These are phyloP conservation scores for Antidorcas marsupialis DNA, from an alignment of 2,113 vertebrate genomes.

Conservation along the genomic window DNA sequence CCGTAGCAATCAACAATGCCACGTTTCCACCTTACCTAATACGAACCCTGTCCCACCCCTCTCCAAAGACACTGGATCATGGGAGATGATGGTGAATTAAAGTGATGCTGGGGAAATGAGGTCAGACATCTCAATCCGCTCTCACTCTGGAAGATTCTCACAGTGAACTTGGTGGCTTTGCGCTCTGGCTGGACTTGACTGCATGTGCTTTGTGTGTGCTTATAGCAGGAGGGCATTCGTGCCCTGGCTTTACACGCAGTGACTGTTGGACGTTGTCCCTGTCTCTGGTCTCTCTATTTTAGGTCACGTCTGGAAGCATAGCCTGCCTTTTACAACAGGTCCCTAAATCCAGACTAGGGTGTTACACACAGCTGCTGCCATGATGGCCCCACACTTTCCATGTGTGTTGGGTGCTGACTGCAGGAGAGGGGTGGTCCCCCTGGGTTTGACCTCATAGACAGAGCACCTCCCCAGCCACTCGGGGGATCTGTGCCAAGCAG, in stretches of 20 bases:
- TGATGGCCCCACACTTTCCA: neutral
- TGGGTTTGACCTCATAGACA: neutral
- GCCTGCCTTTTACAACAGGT: neutral
- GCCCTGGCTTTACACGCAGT: neutral
- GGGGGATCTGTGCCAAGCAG: neutral
- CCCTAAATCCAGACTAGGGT: neutral
- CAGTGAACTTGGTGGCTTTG: neutral
- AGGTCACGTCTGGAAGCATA: neutral
- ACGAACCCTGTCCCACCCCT: too few relatives aligned
- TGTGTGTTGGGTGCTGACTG: fast-evolving
- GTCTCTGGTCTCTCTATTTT: neutral
- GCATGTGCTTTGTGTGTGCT: neutral
- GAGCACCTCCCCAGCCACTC: neutral
- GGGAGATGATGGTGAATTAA: neutral
- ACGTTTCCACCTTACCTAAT: constrained; percentile 34
- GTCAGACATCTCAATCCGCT: neutral
- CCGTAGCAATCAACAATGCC: constrained; percentile 57
- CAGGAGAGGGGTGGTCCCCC: neutral
- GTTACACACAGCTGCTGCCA: fast-evolving
- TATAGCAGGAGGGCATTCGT: neutral
- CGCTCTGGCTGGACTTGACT: constrained; percentile 25
- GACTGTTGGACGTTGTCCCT: fast-evolving
- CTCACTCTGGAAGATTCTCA: constrained; percentile 26
- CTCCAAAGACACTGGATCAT: neutral
- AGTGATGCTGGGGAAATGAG: neutral